Percentiles rank a stretch among this genome's conserved stretches.
Evolutionary conservation across 2,888 invertebrate genomes (phyloP).

Genomic region (Gibbula magus): DNA sequence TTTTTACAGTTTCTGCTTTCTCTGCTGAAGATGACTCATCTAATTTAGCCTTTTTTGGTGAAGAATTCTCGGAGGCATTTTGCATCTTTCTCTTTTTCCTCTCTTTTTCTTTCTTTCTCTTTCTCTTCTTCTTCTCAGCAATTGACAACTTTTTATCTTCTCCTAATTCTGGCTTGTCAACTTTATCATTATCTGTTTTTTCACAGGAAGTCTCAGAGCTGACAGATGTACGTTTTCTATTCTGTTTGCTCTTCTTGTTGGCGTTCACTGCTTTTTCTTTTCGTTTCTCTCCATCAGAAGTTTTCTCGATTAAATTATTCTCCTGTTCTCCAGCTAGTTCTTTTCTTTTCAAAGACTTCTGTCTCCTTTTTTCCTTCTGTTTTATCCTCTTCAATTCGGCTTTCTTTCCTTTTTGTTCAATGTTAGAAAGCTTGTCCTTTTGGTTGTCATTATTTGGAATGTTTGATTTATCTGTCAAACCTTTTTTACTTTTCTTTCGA

Average conservation of each 20-base stretch:
- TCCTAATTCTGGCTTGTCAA: neutral
- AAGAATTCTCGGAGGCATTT: constrained; percentile 20
- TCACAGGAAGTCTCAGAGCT: neutral
- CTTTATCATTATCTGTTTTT: neutral
- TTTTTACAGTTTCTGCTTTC: neutral
- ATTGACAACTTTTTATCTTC: neutral
- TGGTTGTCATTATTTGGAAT: neutral
- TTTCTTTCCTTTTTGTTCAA: no score
- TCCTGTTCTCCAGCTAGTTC: no score
- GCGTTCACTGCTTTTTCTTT: neutral
- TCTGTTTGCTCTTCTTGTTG: neutral
- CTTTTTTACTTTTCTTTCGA: constrained; percentile 16
- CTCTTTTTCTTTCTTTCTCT: constrained; percentile 27
- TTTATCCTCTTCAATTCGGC: no score
- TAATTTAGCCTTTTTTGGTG: neutral
- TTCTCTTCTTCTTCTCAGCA: constrained; percentile 9
- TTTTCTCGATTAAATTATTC: no score
- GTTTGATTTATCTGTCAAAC: constrained; percentile 7
- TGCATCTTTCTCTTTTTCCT: constrained; percentile 27
- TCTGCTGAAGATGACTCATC: neutral
- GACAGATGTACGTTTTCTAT: neutral
- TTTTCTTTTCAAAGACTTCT: no score
- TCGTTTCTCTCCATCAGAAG: no score
- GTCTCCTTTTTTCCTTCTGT: no score
- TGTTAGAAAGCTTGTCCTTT: neutral